Evolutionary conservation across 2,888 invertebrate species (phyloP).

Genomic region (Meiosimyza platycephala): DNA sequence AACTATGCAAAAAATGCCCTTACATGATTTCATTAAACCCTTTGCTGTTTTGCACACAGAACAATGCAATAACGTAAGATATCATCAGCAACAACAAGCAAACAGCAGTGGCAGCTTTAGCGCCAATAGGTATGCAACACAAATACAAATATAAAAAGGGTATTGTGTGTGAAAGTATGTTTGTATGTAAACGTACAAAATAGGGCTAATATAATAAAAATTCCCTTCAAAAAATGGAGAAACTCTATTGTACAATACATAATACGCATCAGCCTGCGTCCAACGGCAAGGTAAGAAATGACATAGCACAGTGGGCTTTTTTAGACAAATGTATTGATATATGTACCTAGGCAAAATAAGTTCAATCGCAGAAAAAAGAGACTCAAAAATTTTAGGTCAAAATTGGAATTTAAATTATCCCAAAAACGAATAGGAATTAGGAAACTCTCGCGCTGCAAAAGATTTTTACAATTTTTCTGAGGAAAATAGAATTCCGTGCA

Average conservation of each 20-base stretch:
- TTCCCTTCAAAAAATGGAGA: neutral
- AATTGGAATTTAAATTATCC: too few species aligned
- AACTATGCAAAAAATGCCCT: conserved; percentile 29
- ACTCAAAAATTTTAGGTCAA: too few species aligned
- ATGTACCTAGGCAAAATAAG: too few species aligned
- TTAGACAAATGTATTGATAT: too few species aligned
- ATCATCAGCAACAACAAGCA: neutral
- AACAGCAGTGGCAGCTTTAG: neutral
- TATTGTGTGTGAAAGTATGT: neutral
- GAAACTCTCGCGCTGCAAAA: neutral
- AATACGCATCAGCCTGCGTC: neutral
- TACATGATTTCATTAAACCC: neutral
- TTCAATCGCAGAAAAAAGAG: too few species aligned
- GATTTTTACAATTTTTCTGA: neutral
- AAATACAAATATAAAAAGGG: neutral
- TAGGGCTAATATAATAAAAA: conserved; percentile 4
- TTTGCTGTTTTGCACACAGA: neutral
- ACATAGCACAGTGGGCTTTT: too few species aligned
- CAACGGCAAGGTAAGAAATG: neutral
- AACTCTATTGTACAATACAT: neutral
- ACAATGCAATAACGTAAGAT: conserved; percentile 10
- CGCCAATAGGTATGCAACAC: neutral
- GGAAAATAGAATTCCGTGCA: neutral
- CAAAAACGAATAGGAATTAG: neutral
- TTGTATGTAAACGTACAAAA: neutral